Evolutionary conservation across 2,113 vertebrate genomes (phyloP).

Genomic region (Collichthys lucidus): DNA sequence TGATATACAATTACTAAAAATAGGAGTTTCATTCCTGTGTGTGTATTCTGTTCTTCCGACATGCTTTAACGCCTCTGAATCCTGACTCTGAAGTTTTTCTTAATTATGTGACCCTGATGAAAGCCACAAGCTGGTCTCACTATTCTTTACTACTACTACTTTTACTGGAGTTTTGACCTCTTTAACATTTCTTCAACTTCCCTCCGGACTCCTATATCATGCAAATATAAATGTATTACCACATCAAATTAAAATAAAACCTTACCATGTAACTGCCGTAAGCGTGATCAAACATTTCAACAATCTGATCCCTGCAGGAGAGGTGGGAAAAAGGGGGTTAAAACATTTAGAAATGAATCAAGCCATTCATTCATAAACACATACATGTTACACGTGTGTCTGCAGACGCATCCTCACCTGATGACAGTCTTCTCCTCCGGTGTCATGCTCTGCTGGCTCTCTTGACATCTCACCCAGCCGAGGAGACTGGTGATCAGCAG

Average conservation of each 20-base stretch:
- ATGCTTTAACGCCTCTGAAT: not conserved
- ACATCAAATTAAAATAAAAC: not conserved
- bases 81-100: not conserved
- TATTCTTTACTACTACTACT: not conserved
- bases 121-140: not conserved
- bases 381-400: not conserved
- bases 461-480: slow-evolving; percentile 70
- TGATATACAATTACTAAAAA: not conserved
- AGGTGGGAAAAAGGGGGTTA: slow-evolving; percentile 7
- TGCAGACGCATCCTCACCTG: slow-evolving; percentile 69
- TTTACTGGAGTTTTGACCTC: not conserved
- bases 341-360: not conserved
- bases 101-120: not conserved
- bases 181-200: not conserved
- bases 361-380: not conserved
- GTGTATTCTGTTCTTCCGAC: not conserved
- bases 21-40: not conserved
- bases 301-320: slow-evolving; percentile 82
- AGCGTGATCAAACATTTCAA: slow-evolving; percentile 90
- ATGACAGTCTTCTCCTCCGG: slow-evolving; percentile 80
- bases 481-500: slow-evolving; percentile 69
- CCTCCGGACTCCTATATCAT: not conserved
- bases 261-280: slow-evolving; percentile 89
- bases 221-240: not conserved
- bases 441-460: slow-evolving; percentile 81